A percentile compares a stretch with the other conserved stretches of the same genome.
Conservation (phyloP, 1,140 invertebrate species). For the Dinoponera quadriceps region DNA sequence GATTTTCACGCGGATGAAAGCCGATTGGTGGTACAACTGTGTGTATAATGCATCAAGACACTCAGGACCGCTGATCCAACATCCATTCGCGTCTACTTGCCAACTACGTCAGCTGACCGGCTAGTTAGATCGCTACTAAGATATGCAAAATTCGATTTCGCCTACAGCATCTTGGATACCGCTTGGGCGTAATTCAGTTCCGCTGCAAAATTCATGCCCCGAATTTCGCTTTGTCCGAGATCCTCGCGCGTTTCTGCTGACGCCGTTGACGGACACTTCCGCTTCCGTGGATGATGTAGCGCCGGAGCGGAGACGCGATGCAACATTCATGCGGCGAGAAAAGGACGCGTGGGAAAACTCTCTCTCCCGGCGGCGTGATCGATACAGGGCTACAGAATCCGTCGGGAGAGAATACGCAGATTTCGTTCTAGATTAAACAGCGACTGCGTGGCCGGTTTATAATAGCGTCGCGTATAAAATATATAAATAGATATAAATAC, state of each 20-base stretch:
- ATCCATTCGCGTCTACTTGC: constrained; percentile 26
- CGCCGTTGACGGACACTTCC: constrained; percentile 27
- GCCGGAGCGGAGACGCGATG: neutral
- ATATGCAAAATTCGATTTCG: constrained; percentile 58
- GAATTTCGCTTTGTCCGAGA: constrained; percentile 46
- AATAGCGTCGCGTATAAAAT: too few species aligned
- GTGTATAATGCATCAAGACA: constrained; percentile 22
- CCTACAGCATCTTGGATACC: constrained; percentile 19
- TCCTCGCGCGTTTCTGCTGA: neutral
- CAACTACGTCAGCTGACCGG: constrained; percentile 1
- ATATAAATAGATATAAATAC: too few species aligned
- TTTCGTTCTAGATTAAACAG: constrained; percentile 30
- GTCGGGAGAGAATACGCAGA: neutral
- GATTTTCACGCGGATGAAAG: too few species aligned
- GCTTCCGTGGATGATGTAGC: constrained; percentile 7
- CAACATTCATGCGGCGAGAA: constrained; percentile 22
- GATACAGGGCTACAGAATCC: neutral
- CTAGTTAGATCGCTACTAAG: constrained; percentile 38
- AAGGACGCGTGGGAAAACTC: constrained; percentile 19
- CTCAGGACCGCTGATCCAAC: constrained; percentile 1
- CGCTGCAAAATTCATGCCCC: constrained; percentile 27
- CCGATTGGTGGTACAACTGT: neutral
- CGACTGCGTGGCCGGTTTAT: neutral
- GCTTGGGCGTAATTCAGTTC: constrained; percentile 22
- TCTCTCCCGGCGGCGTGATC: neutral